Conservation (phyloP, 2,888 invertebrate genomes). For the Pyrrhosoma nymphula region DNA sequence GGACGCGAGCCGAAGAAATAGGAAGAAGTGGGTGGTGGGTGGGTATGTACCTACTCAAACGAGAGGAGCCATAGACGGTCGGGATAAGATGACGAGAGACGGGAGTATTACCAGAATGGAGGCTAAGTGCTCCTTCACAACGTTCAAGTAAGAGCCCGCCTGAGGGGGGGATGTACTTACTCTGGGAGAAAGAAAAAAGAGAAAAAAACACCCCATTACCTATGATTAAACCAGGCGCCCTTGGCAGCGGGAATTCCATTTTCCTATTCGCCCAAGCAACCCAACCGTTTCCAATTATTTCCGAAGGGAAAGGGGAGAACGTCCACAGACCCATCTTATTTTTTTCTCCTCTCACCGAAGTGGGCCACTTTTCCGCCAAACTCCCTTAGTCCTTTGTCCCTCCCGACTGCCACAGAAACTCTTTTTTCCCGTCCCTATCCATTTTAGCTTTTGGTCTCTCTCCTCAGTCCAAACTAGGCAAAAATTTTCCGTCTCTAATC, state of each 20-base stretch:
- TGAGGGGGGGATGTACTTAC: not conserved
- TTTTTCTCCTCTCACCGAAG: not conserved
- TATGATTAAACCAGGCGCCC: not conserved
- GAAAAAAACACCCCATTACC: not conserved
- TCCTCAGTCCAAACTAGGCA: not conserved
- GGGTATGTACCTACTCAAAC: not conserved
- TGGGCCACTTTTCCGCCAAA: not conserved
- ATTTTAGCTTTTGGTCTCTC: not conserved
- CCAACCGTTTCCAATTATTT: slow-evolving; percentile 5
- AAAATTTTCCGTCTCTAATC: not conserved
- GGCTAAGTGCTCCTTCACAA: not conserved
- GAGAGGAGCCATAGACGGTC: not conserved
- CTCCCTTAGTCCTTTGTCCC: not conserved
- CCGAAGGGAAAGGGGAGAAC: not conserved
- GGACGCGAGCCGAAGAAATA: not conserved
- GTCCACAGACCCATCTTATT: not conserved
- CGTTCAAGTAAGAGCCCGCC: not conserved
- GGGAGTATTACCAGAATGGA: not conserved
- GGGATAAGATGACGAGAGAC: not conserved
- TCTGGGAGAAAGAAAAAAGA: too few relatives aligned
- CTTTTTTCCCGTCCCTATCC: not conserved
- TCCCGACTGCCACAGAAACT: not conserved
- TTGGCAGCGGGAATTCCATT: not conserved
- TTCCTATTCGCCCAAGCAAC: not conserved
- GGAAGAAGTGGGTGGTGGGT: too few relatives aligned